These are phyloP conservation scores for Marisa cornuarietis DNA, from an alignment of 1,140 invertebrate species.

Conservation along the genomic window DNA sequence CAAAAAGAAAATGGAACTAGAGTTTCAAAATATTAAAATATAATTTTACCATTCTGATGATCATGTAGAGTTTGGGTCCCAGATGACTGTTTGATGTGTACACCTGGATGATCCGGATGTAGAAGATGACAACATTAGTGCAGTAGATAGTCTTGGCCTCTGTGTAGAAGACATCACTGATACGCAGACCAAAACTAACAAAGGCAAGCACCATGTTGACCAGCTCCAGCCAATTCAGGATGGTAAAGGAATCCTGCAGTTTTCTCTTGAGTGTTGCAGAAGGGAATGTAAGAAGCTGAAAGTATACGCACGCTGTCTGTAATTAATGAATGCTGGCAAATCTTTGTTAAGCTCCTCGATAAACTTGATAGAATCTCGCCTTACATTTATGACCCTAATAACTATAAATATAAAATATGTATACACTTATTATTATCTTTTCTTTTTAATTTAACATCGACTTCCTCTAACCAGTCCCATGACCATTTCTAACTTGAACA, in stretches of 20 bases:
- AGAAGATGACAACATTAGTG: slow-evolving; percentile 58
- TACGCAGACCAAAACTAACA: slow-evolving; percentile 46
- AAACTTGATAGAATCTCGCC: too few relatives aligned
- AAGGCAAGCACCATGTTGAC: slow-evolving; percentile 55
- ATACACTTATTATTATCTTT: too few relatives aligned
- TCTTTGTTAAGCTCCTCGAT: too few relatives aligned
- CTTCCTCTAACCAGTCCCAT: too few relatives aligned
- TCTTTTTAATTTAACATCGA: too few relatives aligned
- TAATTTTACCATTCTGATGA: slow-evolving; percentile 65
- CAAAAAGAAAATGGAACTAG: neutral
- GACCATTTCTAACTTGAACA: too few relatives aligned
- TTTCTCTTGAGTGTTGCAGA: slow-evolving; percentile 49
- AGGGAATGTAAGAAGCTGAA: slow-evolving; percentile 51
- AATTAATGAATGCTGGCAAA: too few relatives aligned
- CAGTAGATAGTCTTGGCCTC: slow-evolving; percentile 53
- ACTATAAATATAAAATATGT: too few relatives aligned
- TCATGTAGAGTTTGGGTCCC: slow-evolving; percentile 69
- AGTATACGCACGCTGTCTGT: neutral
- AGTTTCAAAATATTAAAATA: neutral
- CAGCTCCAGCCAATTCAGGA: slow-evolving; percentile 54
- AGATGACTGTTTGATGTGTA: slow-evolving; percentile 58
- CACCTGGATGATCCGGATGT: slow-evolving; percentile 56
- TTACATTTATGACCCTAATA: too few relatives aligned
- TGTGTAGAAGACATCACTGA: slow-evolving; percentile 29
- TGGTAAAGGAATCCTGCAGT: slow-evolving; percentile 54